Evolutionary conservation across 2,888 invertebrate species (phyloP), one percentile per base, ranked within the genome.

Genomic region (Temnothorax ravouxi): DNA sequence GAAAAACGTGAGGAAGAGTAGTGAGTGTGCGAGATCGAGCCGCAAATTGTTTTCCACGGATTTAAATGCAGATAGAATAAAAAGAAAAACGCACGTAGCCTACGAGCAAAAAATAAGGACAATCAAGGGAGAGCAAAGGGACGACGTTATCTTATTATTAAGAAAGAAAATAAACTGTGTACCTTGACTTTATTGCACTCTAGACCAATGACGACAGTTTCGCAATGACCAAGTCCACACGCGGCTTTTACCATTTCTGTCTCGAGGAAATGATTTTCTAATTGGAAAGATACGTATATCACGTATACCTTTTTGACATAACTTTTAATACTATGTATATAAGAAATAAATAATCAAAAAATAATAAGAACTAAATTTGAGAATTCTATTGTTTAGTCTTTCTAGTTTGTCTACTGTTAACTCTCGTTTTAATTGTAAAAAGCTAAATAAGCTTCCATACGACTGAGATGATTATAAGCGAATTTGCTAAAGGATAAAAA

Each of bases 21-120:
- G 21, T 52, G 69, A 64, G 52, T 76, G 52, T 76, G 83, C 61
- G 52, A 87, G 66, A 66, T 77, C 62, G 62, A 74, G 56, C 67
- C 83, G 54, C 79, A 71, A 82, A 72, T 74, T 71, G 67, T 86
- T 86, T 64, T 81, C 64, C 75, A 75, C 77, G 59, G 56, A 82
- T 79, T 84, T 84, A 90, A 88, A 88, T 88, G 87, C 86, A 88
- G 74, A 77, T 83, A 81, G 59, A 69, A 82, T 61, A 54, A 84
- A 64, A 29, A 84, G 56, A 80, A 84, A 69, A 64, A 72, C 34
- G 44, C 82, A 81, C 72, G 66, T 71, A 69, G 21, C 44, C 50
- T 21, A 44, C 44, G 59, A 50, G 71, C 66, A 56, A 56, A 77
- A 67, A 18, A 50, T 52, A 67, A 64, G 47, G 13, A 71, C n/a